A percentile compares a stretch with the other conserved stretches of the same genome.
Conservation (phyloP, 2,888 invertebrate genomes). For the Keiferia lycopersicella region DNA sequence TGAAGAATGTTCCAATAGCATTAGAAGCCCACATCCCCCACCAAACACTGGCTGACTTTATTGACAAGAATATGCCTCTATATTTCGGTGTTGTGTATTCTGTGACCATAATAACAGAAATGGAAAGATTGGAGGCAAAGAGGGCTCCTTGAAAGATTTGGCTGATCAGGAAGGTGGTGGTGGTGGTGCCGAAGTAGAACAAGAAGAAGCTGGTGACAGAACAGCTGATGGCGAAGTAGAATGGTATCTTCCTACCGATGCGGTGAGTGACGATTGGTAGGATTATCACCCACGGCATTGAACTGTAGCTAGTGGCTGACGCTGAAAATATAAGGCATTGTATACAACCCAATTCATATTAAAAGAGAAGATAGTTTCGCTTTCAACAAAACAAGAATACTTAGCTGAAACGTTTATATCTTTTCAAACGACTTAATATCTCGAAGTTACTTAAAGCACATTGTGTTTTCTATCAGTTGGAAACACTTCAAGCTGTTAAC, state of each 20-base stretch:
- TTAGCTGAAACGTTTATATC: too few species aligned
- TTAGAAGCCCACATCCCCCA: conserved; percentile 37
- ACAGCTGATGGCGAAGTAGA: conserved; percentile 27
- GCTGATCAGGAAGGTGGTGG: conserved; percentile 34
- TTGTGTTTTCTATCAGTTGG: too few species aligned
- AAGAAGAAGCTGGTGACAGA: conserved; percentile 29
- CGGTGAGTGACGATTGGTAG: conserved; percentile 31
- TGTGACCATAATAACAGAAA: conserved; percentile 33
- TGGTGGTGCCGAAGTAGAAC: conserved; percentile 33
- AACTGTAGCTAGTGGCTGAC: conserved; percentile 33
- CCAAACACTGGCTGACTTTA: conserved; percentile 34
- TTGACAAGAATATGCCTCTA: conserved; percentile 35
- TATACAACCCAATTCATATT: too few species aligned
- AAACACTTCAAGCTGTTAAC: too few species aligned
- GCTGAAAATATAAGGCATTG: conserved; percentile 32
- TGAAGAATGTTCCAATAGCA: conserved; percentile 35
- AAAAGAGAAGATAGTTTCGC: too few species aligned
- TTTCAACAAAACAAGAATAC: too few species aligned
- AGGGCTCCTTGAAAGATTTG: conserved; percentile 33
- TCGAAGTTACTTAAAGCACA: too few species aligned
- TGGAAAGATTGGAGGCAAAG: conserved; percentile 26
- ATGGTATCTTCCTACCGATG: conserved; percentile 35
- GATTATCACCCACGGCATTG: conserved; percentile 33
- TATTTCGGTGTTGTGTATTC: conserved; percentile 38
- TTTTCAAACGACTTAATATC: too few species aligned